These are phyloP conservation scores for Griposia aprilina DNA, from an alignment of 2,888 invertebrate species.

Conservation along the genomic window DNA sequence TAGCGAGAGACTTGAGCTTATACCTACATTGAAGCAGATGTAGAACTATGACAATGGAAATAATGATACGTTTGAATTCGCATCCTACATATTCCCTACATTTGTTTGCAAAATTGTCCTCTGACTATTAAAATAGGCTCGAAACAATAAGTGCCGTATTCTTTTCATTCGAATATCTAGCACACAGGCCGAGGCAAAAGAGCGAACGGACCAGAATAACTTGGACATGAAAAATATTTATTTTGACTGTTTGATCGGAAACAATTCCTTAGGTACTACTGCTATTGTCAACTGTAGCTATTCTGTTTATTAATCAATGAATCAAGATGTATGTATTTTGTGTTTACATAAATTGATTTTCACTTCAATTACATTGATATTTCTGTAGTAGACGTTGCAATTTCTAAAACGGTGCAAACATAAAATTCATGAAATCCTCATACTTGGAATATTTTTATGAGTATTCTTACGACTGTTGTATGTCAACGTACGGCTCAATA, in stretches of 20 bases:
- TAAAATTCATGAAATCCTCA: conserved; percentile 27
- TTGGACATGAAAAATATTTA: conserved; percentile 67
- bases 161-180: conserved; percentile 74
- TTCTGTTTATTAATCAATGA: conserved; percentile 17
- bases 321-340: conserved; percentile 16
- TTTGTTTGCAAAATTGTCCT: conserved; percentile 9
- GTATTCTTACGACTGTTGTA: conserved; percentile 55
- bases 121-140: conserved; percentile 13
- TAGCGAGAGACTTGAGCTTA: conserved; percentile 28
- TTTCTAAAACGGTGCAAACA: conserved; percentile 3
- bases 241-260: conserved; percentile 51
- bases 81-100: neutral
- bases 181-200: conserved; percentile 75
- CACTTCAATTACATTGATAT: conserved; percentile 15
- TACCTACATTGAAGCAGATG: neutral
- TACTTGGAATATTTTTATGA: conserved; percentile 26
- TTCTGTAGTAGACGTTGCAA: conserved; percentile 4
- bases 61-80: conserved; percentile 26
- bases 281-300: conserved; percentile 15
- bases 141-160: conserved; percentile 62
- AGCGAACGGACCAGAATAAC: conserved; percentile 75
- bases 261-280: conserved; percentile 48
- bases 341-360: conserved; percentile 16
- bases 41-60: conserved; percentile 23
- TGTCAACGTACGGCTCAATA: conserved; percentile 35